A percentile compares a stretch with the other conserved stretches of the same genome.
Evolutionary conservation across 2,797 vertebrate genomes (phyloP).

Genomic region (Decapterus maruadsi): DNA sequence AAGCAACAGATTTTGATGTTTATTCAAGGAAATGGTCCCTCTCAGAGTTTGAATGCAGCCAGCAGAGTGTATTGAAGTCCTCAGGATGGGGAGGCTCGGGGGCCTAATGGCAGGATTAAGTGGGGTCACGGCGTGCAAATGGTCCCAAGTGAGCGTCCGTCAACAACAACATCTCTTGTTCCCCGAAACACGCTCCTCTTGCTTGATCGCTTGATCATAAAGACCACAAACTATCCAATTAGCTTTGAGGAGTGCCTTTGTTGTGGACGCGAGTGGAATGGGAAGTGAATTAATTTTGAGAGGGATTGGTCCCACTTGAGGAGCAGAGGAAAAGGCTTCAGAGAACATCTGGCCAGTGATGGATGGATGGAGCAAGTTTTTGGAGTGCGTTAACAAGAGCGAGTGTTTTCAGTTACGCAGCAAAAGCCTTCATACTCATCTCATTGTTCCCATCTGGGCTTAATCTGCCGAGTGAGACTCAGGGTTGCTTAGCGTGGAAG

Average conservation of each 20-base stretch:
- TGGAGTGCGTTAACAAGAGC: slow-evolving; percentile 80
- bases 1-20: slow-evolving; percentile 71
- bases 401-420: slow-evolving; percentile 81
- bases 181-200: slow-evolving; percentile 34
- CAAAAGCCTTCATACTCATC: slow-evolving; percentile 80
- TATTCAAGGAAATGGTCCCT: slow-evolving; percentile 74
- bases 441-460: slow-evolving; percentile 83
- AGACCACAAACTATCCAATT: slow-evolving; percentile 72
- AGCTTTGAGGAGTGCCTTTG: slow-evolving; percentile 75
- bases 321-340: slow-evolving; percentile 67
- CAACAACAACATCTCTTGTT: slow-evolving; percentile 69
- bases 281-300: slow-evolving; percentile 78
- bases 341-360: slow-evolving; percentile 83
- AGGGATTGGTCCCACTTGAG: slow-evolving; percentile 70
- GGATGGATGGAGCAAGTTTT: slow-evolving; percentile 78
- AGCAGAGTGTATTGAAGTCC: slow-evolving; percentile 56
- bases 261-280: slow-evolving; percentile 73
- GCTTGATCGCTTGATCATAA: slow-evolving; percentile 65
- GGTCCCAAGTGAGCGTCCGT: slow-evolving; percentile 66
- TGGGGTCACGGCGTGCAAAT: slow-evolving; percentile 68
- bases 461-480: slow-evolving; percentile 75
- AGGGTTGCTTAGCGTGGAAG: slow-evolving; percentile 50
- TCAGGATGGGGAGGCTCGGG: slow-evolving; percentile 64
- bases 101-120: slow-evolving; percentile 74
- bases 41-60: slow-evolving; percentile 51